Evolutionary conservation across 1,140 invertebrate species (phyloP).

Genomic region (Ctenoplectra terminalis): DNA sequence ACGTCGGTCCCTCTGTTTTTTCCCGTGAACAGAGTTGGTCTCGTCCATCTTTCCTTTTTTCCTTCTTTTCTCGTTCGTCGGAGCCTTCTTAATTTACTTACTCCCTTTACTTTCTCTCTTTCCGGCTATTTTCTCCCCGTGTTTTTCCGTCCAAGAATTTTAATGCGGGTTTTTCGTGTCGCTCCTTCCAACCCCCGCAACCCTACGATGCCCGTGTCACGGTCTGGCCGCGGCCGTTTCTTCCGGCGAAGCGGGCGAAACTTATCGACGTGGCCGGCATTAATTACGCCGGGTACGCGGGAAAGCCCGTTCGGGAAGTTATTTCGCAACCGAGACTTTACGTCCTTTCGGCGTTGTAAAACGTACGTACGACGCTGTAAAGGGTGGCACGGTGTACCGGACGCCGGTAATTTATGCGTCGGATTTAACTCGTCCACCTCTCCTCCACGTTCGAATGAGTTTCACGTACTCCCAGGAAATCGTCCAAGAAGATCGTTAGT

Average conservation of each 20-base stretch:
- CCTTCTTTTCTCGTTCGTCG: not conserved
- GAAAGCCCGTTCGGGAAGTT: slow-evolving; percentile 44
- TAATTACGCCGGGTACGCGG: slow-evolving; percentile 56
- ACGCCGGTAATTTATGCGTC: slow-evolving; percentile 62
- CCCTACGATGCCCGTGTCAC: not conserved
- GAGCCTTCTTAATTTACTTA: slow-evolving; percentile 18
- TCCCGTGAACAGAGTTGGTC: not conserved
- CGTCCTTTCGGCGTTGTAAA: slow-evolving; percentile 58
- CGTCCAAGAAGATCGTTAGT: slow-evolving; percentile 41
- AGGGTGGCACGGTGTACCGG: slow-evolving; percentile 29
- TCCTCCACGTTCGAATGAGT: slow-evolving; percentile 38
- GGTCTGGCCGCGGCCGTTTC: slow-evolving; percentile 24
- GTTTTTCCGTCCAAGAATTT: slow-evolving; percentile 27
- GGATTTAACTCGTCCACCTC: slow-evolving; percentile 50
- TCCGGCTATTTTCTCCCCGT: slow-evolving; percentile 2
- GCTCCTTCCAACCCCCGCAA: not conserved
- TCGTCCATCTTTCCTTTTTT: not conserved
- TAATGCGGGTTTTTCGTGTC: slow-evolving; percentile 29
- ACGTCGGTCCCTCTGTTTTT: not conserved
- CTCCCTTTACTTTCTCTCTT: slow-evolving; percentile 12
- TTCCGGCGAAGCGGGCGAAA: slow-evolving; percentile 41
- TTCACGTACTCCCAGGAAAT: slow-evolving; percentile 56
- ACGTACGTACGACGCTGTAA: slow-evolving; percentile 31
- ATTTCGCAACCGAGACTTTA: slow-evolving; percentile 53
- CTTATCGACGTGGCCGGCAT: slow-evolving; percentile 59